phyloP scores from a whole-genome alignment of 2,113 vertebrate genomes.

The human region GRCh38 chr9:107006501-107007000 shows the following conservation, averaged over 20 bases:
- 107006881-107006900: neutral
- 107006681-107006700: neutral
- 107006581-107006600: neutral
- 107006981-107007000: neutral
- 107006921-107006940: neutral
- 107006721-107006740: neutral
- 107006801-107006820: neutral
- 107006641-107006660: neutral
- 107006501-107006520: neutral
- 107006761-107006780: neutral
- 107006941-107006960: neutral
- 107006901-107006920: neutral
- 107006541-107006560: neutral
- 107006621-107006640: neutral
- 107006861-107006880: neutral
- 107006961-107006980: neutral
- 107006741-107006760: neutral
- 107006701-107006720: neutral
- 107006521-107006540: neutral
- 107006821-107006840: neutral
- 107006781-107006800: neutral
- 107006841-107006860: fast-evolving
- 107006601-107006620: neutral
- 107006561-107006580: neutral
- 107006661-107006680: no score